A percentile compares a stretch with the other conserved stretches of the same genome.
These are phyloP conservation scores for Scaptomyza reducta DNA, from an alignment of 2,888 invertebrate genomes.

Conservation along the genomic window DNA sequence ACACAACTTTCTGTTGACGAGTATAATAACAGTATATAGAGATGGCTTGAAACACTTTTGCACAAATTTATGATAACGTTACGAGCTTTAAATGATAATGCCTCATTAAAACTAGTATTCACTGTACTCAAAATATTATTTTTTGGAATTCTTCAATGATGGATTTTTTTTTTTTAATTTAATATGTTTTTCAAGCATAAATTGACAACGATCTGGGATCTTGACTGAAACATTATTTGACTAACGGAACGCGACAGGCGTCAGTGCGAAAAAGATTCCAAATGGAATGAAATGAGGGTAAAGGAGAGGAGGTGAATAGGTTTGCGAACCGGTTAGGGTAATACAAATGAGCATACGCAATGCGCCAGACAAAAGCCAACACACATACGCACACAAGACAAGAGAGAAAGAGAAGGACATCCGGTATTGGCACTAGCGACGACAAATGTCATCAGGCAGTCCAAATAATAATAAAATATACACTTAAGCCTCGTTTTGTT, in stretches of 20 bases:
- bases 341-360: conserved; percentile 75
- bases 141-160: too few relatives aligned
- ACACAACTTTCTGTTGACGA: neutral
- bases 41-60: neutral
- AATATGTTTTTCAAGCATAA: too few relatives aligned
- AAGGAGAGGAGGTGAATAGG: neutral
- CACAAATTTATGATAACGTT: conserved; percentile 7
- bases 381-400: conserved; percentile 16
- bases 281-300: neutral
- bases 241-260: conserved; percentile 16
- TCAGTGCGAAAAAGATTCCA: neutral
- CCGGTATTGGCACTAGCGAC: conserved; percentile 74
- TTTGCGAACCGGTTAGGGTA: conserved; percentile 17
- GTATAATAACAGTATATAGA: neutral
- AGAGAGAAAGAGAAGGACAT: conserved; percentile 47
- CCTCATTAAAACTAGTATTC: too few relatives aligned
- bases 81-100: conserved; percentile 13
- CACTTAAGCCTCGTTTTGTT: conserved; percentile 76
- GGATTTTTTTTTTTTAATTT: too few relatives aligned
- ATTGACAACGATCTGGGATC: too few relatives aligned
- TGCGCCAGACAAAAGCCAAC: conserved; percentile 76
- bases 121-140: too few relatives aligned
- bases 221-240: too few relatives aligned
- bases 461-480: conserved; percentile 79
- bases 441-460: conserved; percentile 80